A percentile compares a stretch with the other conserved stretches of the same genome.
These are phyloP conservation scores for Pungitius pungitius DNA, from an alignment of 2,113 vertebrate genomes.

Conservation along the genomic window DNA sequence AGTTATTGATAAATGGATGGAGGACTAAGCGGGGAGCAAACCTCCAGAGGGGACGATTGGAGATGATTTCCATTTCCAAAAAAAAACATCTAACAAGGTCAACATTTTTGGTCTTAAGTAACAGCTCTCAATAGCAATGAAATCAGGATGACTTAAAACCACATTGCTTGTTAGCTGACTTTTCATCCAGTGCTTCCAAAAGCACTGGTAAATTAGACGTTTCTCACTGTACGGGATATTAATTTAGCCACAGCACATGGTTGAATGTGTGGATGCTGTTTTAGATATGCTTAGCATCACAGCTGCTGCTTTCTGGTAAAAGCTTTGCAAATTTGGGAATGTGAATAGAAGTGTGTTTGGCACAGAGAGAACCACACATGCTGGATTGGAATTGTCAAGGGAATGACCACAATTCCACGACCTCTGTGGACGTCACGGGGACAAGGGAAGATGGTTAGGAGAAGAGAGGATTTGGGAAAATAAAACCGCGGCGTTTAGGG, in stretches of 20 bases:
- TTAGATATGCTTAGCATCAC: not conserved
- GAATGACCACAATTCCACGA: too few relatives aligned
- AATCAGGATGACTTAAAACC: too few relatives aligned
- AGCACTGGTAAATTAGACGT: not conserved
- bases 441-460: too few relatives aligned
- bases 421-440: too few relatives aligned
- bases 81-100: too few relatives aligned
- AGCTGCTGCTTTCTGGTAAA: not conserved
- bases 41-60: constrained; percentile 63
- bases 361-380: too few relatives aligned
- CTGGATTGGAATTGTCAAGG: too few relatives aligned
- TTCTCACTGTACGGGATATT: not conserved
- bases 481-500: too few relatives aligned
- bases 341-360: not conserved
- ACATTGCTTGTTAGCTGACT: not conserved
- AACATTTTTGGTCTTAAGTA: too few relatives aligned
- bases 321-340: not conserved
- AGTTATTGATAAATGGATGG: constrained; percentile 53
- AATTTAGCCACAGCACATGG: not conserved
- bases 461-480: too few relatives aligned
- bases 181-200: not conserved
- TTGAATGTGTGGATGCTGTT: not conserved
- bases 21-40: constrained; percentile 45
- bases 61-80: too few relatives aligned
- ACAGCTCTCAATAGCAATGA: too few relatives aligned